A percentile compares a stretch with the other conserved stretches of the same genome.
phyloP scores from a whole-genome alignment of 2,113 vertebrate genomes.

The Peromyscus leucopus region DNA sequence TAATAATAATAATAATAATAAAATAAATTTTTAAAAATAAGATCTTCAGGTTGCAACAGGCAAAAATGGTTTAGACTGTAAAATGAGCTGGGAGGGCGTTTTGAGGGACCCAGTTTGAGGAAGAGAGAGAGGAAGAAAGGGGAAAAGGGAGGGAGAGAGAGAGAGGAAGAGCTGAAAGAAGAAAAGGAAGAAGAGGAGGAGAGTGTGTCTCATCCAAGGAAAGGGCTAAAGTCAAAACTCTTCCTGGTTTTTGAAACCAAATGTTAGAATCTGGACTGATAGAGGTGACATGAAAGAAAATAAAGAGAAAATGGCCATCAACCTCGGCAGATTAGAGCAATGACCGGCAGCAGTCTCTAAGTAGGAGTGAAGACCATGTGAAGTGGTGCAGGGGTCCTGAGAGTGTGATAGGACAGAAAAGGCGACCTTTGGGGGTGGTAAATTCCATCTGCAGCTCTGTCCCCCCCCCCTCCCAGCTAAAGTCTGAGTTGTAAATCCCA shows the following conservation, averaged over 20 bases:
- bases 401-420: neutral
- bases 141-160: no score
- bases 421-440: neutral
- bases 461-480: neutral
- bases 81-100: neutral
- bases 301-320: neutral
- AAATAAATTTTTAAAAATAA: no score
- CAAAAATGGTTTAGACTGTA: neutral
- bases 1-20: no score
- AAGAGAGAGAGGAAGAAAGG: neutral
- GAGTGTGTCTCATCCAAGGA: neutral
- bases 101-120: neutral
- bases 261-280: neutral
- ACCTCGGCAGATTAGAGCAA: neutral
- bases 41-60: neutral
- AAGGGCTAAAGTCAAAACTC: neutral
- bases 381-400: neutral
- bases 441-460: neutral
- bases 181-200: fast-evolving
- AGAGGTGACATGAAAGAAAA: neutral
- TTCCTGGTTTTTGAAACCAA: neutral
- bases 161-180: no score
- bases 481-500: neutral
- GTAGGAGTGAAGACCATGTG: neutral
- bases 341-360: neutral